Evolutionary conservation across 2,888 invertebrate species (phyloP), one percentile per base, ranked within the genome.

Genomic region (Sphaeridia pumilis): DNA sequence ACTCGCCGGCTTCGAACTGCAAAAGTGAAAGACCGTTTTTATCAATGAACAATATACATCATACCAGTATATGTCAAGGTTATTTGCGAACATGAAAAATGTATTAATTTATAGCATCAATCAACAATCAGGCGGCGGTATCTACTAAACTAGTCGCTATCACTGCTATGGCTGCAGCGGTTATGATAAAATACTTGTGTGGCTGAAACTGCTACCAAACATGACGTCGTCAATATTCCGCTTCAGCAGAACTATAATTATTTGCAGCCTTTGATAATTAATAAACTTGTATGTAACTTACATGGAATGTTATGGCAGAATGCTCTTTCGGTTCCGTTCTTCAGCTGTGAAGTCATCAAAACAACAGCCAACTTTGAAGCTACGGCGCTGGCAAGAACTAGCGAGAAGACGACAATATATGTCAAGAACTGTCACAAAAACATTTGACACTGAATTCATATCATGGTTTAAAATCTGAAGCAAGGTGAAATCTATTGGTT

Each of bases 321-420:
- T 10, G 49, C 42, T 24, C 58, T 44, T 59, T 78, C 77, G 69
- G 82, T 60, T 78, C 77, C 56, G 4, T 58, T 58, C 36, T 66
- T 54, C 12, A 70, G 60, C 47, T 69, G 68, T 5, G 70, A 69
- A 4, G 70, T 69, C 70, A 71, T 70, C 43, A 70, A 64, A 2
- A 71, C 63, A 1, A 71, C 58, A 14, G 69, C 65, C 2, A 68
- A 65, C 62, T 73, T 73, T 45, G 71, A 68, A 28, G 70, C 64
- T 4, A 73, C 70, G 1, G 70, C 71, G 3, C 67, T 65, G 0
- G 63, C 65, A 25, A 74, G 62, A 2, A 75, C 70, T 2, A 72
- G 50, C 4, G 66, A 38, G 56, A 74, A 72, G n/a, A 72, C 67
- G 27, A 73, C 47, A 5, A 72, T 46, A 65, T 73, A 74, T 27